Percentiles rank a stretch among this genome's conserved stretches.
Evolutionary conservation across 2,888 invertebrate species (phyloP).

Genomic region (Chrysodeixis includens): DNA sequence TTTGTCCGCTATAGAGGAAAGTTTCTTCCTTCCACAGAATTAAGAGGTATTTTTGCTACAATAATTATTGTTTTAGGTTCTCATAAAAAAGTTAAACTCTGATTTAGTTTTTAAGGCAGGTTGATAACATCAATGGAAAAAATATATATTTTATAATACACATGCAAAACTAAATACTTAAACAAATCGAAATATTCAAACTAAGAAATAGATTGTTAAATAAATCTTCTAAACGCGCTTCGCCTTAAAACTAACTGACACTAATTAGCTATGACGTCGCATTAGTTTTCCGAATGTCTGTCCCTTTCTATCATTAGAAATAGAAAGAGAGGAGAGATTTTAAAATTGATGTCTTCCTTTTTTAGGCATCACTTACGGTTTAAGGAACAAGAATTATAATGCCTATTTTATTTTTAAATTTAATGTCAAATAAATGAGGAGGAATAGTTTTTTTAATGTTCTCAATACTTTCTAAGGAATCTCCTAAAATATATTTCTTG

Average conservation of each 20-base stretch:
- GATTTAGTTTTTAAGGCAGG: too few species aligned
- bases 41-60: too few species aligned
- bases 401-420: slow-evolving; percentile 49
- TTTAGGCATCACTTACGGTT: slow-evolving; percentile 60
- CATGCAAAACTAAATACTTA: not conserved
- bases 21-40: too few species aligned
- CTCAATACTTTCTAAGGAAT: slow-evolving; percentile 49
- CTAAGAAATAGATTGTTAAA: not conserved
- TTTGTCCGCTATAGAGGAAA: too few species aligned
- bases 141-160: too few species aligned
- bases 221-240: slow-evolving; percentile 39
- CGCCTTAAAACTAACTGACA: slow-evolving; percentile 76
- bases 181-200: not conserved
- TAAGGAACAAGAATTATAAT: slow-evolving; percentile 46
- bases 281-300: slow-evolving; percentile 73
- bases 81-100: too few species aligned
- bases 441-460: slow-evolving; percentile 38
- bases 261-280: slow-evolving; percentile 83
- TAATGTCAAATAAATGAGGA: slow-evolving; percentile 50
- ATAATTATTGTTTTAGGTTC: too few species aligned
- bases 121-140: too few species aligned
- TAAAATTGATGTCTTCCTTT: slow-evolving; percentile 74
- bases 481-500: slow-evolving; percentile 25
- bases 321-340: slow-evolving; percentile 57
- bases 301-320: slow-evolving; percentile 62